A percentile compares a stretch with the other conserved stretches of the same genome.
These are phyloP conservation scores for Caenorhabditis sp. DNA, from an alignment of 2,888 invertebrate species.

Conservation along the genomic window DNA sequence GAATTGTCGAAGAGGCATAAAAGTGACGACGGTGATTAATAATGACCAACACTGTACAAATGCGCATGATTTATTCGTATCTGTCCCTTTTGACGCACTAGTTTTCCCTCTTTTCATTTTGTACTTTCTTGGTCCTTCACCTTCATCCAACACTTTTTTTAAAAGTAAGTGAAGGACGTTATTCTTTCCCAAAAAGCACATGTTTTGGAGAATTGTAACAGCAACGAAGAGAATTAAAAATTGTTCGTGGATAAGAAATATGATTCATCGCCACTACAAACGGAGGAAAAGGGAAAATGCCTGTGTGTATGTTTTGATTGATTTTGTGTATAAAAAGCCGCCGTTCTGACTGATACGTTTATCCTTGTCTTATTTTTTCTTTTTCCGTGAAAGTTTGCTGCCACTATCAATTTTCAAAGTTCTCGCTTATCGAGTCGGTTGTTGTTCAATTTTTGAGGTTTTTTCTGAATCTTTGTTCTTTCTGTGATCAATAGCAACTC, in stretches of 20 bases:
- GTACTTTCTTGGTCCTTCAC: background rate
- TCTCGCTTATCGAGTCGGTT: too few species aligned
- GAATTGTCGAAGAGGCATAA: too few species aligned
- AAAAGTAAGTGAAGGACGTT: background rate
- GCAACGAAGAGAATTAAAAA: background rate
- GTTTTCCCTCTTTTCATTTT: background rate
- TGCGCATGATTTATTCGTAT: background rate
- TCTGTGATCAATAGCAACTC: too few species aligned
- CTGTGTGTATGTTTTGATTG: slow-evolving; percentile 26
- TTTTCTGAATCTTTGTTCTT: too few species aligned
- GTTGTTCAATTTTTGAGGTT: too few species aligned
- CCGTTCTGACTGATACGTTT: slow-evolving; percentile 23
- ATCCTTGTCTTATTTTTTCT: background rate
- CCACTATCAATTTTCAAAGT: slow-evolving; percentile 2
- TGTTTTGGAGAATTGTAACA: background rate
- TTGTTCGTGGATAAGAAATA: background rate
- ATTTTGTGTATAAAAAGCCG: slow-evolving; percentile 18
- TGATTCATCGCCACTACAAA: slow-evolving; percentile 12
- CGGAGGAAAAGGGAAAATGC: background rate
- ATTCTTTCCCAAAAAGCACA: background rate
- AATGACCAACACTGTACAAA: background rate
- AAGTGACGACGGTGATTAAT: too few species aligned
- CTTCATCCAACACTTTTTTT: background rate
- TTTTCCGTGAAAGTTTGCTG: too few species aligned
- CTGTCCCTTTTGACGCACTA: background rate